phyloP scores from a whole-genome alignment of 2,113 vertebrate genomes.

The Columbina picui region DNA sequence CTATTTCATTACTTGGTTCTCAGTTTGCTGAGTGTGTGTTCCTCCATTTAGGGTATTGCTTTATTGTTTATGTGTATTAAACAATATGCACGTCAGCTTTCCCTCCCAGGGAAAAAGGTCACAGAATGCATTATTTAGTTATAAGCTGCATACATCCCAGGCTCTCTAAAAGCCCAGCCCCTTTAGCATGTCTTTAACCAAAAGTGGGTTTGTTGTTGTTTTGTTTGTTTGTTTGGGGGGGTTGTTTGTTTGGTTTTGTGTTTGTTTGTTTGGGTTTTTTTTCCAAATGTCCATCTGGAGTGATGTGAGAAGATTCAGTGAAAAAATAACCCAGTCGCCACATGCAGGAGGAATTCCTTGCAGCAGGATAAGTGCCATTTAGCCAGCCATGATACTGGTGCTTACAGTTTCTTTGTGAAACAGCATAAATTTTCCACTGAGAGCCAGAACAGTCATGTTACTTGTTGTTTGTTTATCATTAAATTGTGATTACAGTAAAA shows the following conservation, averaged over 20 bases:
- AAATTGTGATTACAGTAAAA: neutral
- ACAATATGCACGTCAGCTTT: neutral
- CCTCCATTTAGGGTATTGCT: neutral
- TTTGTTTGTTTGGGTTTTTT: neutral
- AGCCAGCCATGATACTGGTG: fast-evolving
- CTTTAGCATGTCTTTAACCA: neutral
- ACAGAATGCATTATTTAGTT: neutral
- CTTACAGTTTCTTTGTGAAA: neutral
- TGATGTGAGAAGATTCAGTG: neutral
- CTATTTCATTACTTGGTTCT: neutral
- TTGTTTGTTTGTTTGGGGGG: too few relatives aligned
- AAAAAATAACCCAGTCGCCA: neutral
- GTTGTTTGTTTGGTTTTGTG: too few relatives aligned
- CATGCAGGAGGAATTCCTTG: neutral
- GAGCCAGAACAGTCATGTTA: neutral
- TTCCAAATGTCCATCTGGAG: neutral
- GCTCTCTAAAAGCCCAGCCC: neutral
- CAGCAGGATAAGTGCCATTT: neutral
- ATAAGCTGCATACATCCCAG: neutral
- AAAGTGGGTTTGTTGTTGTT: neutral
- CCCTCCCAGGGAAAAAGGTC: neutral
- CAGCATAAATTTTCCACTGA: neutral
- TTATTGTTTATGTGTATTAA: neutral
- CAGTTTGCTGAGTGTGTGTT: neutral
- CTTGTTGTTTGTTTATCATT: neutral